A percentile compares a stretch with the other conserved stretches of the same genome.
Evolutionary conservation across 2,797 vertebrate genomes (phyloP).

Genomic region (Micropoecilia bifurca): DNA sequence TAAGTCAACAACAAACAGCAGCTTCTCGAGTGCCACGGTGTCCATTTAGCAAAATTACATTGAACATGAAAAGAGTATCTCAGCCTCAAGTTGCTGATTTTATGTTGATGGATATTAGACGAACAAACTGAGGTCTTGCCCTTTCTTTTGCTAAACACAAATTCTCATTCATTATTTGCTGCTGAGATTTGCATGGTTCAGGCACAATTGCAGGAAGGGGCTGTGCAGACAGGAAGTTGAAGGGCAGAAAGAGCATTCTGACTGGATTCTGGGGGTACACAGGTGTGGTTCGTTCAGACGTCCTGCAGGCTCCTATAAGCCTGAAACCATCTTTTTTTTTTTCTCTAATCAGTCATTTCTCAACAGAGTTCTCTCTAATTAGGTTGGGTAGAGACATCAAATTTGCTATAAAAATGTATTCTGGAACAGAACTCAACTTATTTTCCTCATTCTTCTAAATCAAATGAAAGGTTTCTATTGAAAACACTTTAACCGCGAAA

Average conservation of each 20-base stretch:
- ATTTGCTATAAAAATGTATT: not conserved
- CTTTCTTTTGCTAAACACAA: conserved; percentile 57
- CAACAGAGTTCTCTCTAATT: not conserved
- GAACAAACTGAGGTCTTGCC: conserved; percentile 44
- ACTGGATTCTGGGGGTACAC: conserved; percentile 47
- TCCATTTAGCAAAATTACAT: not conserved
- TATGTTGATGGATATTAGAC: conserved; percentile 47
- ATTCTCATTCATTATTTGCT: conserved; percentile 64
- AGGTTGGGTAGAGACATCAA: not conserved
- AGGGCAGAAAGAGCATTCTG: conserved; percentile 38
- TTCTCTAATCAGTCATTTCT: not conserved
- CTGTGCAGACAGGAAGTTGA: conserved; percentile 69
- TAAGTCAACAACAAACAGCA: conserved; percentile 9
- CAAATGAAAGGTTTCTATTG: conserved; percentile 2
- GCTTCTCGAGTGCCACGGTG: not conserved
- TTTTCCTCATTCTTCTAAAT: not conserved
- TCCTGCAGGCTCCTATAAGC: conserved; percentile 18
- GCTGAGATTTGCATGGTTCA: conserved; percentile 42
- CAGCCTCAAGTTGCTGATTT: conserved; percentile 9
- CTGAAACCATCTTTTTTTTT: not conserved
- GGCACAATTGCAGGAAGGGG: conserved; percentile 82
- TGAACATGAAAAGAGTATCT: conserved; percentile 29
- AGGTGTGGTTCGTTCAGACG: conserved; percentile 27
- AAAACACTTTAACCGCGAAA: conserved; percentile 18
- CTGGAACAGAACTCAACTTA: not conserved